phyloP scores from a whole-genome alignment of 2,113 vertebrate species.

The Philantomba maxwellii region DNA sequence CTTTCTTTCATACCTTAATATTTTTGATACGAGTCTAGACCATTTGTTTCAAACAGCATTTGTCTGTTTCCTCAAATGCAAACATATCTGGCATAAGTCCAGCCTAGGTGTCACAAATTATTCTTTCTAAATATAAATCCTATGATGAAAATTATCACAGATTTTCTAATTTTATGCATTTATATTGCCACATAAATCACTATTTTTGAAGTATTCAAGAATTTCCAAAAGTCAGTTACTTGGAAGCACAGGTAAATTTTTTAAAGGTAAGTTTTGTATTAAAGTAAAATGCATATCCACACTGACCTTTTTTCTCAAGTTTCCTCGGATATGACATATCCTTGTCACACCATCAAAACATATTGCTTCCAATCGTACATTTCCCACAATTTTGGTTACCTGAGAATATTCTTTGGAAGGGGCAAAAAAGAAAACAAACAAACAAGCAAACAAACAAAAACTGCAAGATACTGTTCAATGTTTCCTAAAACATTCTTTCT shows the following conservation, averaged over 20 bases:
- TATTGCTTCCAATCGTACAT: constrained; percentile 85
- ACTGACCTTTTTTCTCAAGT: constrained; percentile 90
- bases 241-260: too few relatives aligned
- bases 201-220: too few relatives aligned
- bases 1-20: not conserved
- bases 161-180: not conserved
- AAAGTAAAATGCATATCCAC: not conserved
- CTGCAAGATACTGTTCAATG: not conserved
- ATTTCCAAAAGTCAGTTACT: too few relatives aligned
- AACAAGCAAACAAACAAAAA: not conserved
- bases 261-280: not conserved
- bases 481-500: not conserved
- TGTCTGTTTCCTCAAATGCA: not conserved
- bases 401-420: constrained; percentile 89
- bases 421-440: not conserved
- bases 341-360: constrained; percentile 87
- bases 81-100: not conserved
- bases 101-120: not conserved
- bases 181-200: too few relatives aligned
- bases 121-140: not conserved
- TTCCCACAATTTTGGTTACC: constrained; percentile 89
- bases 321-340: constrained; percentile 87
- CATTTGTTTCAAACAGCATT: not conserved
- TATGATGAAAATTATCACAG: not conserved
- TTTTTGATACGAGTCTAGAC: not conserved